Evolutionary conservation across 2,888 invertebrate species (phyloP), one percentile per base, ranked within the genome.

Genomic region (Acrobasis suavella): DNA sequence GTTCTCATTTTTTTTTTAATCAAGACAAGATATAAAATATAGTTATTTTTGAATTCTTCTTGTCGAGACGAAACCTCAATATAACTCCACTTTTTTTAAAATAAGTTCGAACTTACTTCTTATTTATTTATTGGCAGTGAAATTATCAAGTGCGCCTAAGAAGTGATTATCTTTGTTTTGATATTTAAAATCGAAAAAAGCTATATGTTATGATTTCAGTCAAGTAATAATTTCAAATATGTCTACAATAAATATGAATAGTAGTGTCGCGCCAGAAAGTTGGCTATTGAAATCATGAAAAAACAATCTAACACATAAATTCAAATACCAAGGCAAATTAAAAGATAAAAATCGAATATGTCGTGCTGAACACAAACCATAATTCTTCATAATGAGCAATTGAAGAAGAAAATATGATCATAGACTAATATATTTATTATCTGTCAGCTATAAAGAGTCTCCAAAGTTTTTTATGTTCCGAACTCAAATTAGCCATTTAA

Each of bases 401-500:
- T 71, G 58, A 67, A 59, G 64, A 63, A 67, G 69, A 67, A 74
- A 77, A 76, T 74, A 73, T 70, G 65, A 70, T 66, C 61, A 67
- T 78, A 66, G 71, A 12, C 72, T 82, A 83, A 84, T 83, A 81
- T 84, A 87, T 87, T 87, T 86, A 86, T 78, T 73, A 85, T 72
- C 82, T 82, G 84, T 74, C 80, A 80, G 77, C 73, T 71, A 73
- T 80, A 76, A 79, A 77, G 71, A 71, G 71, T 67, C 71, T 73
- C 69, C 65, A 71, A 67, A 73, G 69, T 67, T 74, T 74, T 72
- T 70, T 71, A 65, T 75, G 78, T 78, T 75, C 72, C 70, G 69
- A 74, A 72, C 83, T 87, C 85, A 85, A 89, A 89, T 89, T 89
- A 89, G 87, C 87, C 85, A 78, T 85, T 87, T 81, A 76, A 83